phyloP scores from a whole-genome alignment of 2,113 vertebrate species.

The Mustela nigripes region DNA sequence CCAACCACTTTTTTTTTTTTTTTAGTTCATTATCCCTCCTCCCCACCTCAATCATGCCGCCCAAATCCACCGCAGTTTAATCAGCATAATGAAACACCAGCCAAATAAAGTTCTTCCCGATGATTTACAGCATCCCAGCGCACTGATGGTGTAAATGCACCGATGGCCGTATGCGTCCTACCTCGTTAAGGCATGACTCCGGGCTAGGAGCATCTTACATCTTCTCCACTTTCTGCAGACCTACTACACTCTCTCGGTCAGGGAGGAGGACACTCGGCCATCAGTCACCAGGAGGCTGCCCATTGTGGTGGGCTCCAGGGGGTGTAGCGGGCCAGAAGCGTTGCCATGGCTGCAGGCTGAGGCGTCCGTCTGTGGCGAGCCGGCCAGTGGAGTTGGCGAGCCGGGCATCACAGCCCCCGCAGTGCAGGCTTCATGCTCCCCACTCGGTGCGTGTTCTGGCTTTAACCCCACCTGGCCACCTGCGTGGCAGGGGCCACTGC shows the following conservation, averaged over 20 bases:
- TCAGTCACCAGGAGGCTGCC: constrained; percentile 77
- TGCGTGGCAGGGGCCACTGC: constrained; percentile 85
- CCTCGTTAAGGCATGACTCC: constrained; percentile 77
- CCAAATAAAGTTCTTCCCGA: constrained; percentile 83
- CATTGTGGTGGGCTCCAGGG: constrained; percentile 82
- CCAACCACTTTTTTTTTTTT: constrained; percentile 76
- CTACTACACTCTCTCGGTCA: constrained; percentile 74
- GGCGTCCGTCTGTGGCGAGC: constrained; percentile 83
- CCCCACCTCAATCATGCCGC: constrained; percentile 36
- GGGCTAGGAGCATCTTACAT: constrained; percentile 65
- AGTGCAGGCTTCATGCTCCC: constrained; percentile 88
- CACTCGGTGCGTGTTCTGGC: constrained; percentile 76
- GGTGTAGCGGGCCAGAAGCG: constrained; percentile 82
- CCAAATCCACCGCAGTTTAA: constrained; percentile 74
- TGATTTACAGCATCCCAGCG: constrained; percentile 73
- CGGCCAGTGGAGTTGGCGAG: constrained; percentile 70
- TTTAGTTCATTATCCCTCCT: constrained; percentile 70
- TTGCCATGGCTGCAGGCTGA: constrained; percentile 89
- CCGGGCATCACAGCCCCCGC: constrained; percentile 85
- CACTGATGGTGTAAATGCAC: constrained; percentile 54
- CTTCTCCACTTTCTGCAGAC: constrained; percentile 79
- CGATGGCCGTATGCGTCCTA: constrained; percentile 76
- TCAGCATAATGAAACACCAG: constrained; percentile 76
- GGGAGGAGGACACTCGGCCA: constrained; percentile 69
- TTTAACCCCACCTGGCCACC: constrained; percentile 84